Conservation (phyloP, 2,888 invertebrate genomes). For the Chymomyza procnemis region DNA sequence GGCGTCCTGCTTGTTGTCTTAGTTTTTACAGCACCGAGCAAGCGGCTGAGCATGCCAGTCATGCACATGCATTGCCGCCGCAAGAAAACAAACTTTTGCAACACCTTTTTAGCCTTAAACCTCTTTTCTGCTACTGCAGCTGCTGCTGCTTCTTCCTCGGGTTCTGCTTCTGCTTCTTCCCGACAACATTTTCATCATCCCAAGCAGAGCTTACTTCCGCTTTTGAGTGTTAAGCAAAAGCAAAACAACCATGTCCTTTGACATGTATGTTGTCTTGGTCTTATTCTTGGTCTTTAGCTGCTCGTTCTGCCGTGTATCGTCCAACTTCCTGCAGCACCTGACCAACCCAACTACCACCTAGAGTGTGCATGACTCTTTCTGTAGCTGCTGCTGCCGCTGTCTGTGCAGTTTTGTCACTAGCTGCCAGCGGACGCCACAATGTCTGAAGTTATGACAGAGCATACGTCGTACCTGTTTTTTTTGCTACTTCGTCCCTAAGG, state of each 20-base stretch:
- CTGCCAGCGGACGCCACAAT: neutral
- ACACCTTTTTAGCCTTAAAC: slow-evolving; percentile 1
- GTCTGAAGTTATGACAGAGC: slow-evolving; percentile 58
- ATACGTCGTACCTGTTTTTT: neutral
- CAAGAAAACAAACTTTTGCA: slow-evolving; percentile 67
- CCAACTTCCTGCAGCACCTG: neutral
- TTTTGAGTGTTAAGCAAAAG: slow-evolving; percentile 68
- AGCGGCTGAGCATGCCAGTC: slow-evolving; percentile 46
- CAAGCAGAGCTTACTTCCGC: slow-evolving; percentile 59
- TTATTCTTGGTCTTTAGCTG: slow-evolving; percentile 52
- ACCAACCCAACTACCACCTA: slow-evolving; percentile 4
- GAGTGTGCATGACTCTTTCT: slow-evolving; percentile 17
- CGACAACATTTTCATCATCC: neutral
- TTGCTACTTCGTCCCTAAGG: neutral
- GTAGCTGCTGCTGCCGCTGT: slow-evolving; percentile 25
- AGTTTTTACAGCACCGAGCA: slow-evolving; percentile 55
- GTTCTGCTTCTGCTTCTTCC: neutral
- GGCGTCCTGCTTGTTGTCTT: slow-evolving; percentile 38
- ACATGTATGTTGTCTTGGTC: slow-evolving; percentile 52
- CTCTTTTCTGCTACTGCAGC: slow-evolving; percentile 7
- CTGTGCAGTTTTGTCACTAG: slow-evolving; percentile 63
- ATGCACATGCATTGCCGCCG: slow-evolving; percentile 41
- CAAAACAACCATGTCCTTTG: slow-evolving; percentile 58
- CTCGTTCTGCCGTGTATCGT: slow-evolving; percentile 10
- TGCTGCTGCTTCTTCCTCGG: slow-evolving; percentile 1